Conservation (phyloP, 2,888 invertebrate genomes). For the Pyrrhosoma nymphula region DNA sequence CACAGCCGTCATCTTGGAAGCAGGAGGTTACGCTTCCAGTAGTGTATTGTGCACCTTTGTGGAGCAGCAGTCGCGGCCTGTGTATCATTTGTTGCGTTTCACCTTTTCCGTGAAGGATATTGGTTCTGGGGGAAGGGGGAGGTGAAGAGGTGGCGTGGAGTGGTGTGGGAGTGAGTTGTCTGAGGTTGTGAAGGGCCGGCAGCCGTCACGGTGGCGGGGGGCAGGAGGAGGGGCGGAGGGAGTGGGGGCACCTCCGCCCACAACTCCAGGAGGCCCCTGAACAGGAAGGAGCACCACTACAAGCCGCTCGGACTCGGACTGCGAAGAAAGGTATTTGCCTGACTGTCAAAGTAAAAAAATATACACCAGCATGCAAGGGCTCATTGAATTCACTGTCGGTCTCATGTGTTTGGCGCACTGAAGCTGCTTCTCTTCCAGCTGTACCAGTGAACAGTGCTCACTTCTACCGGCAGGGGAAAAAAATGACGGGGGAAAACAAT, state of each 20-base stretch:
- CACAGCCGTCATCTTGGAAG: too few relatives aligned
- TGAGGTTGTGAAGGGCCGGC: background rate
- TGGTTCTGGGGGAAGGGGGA: background rate
- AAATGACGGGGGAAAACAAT: too few relatives aligned
- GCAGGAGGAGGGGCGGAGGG: conserved; percentile 66
- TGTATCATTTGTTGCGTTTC: background rate
- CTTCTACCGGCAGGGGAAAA: too few relatives aligned
- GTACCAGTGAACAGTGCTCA: too few relatives aligned
- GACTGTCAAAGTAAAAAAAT: background rate
- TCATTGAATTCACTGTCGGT: background rate
- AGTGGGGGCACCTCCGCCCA: conserved; percentile 56
- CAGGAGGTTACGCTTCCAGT: too few relatives aligned
- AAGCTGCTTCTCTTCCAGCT: too few relatives aligned
- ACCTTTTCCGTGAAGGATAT: background rate
- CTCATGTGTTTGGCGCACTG: too few relatives aligned
- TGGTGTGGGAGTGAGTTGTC: conserved; percentile 15
- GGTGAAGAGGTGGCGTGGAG: conserved; percentile 33
- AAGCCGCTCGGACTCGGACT: conserved; percentile 13
- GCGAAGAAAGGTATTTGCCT: conserved; percentile 41
- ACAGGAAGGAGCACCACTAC: conserved; percentile 56
- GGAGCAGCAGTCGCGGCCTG: background rate
- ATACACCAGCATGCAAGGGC: too few relatives aligned
- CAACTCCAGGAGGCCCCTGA: conserved; percentile 50
- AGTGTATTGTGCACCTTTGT: too few relatives aligned
- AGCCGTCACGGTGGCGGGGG: conserved; percentile 58